Base-by-base conservation (phyloP, 2,888 invertebrate species). In the Onchidella celtica region DNA sequence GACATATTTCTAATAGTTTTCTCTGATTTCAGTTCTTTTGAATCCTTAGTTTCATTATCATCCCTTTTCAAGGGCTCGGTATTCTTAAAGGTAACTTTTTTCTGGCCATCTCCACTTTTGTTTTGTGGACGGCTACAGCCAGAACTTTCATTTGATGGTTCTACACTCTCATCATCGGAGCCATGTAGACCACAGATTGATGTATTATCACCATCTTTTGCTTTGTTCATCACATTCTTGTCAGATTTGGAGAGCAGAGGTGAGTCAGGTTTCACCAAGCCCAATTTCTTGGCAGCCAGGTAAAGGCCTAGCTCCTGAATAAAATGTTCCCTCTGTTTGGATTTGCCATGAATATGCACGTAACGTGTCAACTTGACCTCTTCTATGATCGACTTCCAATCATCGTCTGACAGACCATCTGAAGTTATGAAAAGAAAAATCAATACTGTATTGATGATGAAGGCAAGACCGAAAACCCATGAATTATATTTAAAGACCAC, bases 281-380 rank as follows among this genome's bases (percentile, higher is more conserved):
- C 79, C 24, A 38, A 40, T 3, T 63, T 27, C 11, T 61, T 55
- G 14, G 72, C 79, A 14, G 72, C 40, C 1, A 79, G 14, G 24
- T 27, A 79, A 40, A 63, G 24, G 47, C 40, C 70, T 14, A 72
- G 32, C 6, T 79, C 72, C n/a, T 65, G 34, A 1, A 79, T 79
- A 3, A 79, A 29, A 24, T 63, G 34, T 14, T 32, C 27, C n/a
- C 59, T 14, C 24, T 36, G 17, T 9, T 69, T 27, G 6, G 36
- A 36, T 11, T 24, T 32, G 1, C 34, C 47, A 4, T 1, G 21
- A 21, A 38, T 29, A 4, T 27, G n/a, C 34, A 34, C 24, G n/a
- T 79, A 79, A 6, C 79, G 70, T n/a, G n/a, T 29, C 1, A 24
- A n/a, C 0, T 72, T 3, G 14, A 79, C 17, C 17, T 47, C 47